Evolutionary conservation across 2,797 vertebrate species (phyloP).

Genomic region (Falco peregrinus): DNA sequence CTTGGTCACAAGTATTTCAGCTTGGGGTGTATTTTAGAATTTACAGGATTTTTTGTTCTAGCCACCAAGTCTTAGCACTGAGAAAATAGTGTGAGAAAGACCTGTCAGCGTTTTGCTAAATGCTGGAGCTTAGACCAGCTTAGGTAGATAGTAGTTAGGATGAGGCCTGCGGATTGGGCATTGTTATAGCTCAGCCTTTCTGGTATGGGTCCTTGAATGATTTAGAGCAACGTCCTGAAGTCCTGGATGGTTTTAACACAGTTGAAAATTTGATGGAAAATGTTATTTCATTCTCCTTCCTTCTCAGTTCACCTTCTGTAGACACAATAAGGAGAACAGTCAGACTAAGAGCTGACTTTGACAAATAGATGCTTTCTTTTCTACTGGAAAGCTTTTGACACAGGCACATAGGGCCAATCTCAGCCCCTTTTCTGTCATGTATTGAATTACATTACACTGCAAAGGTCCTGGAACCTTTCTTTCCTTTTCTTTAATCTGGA

Average conservation of each 20-base stretch:
- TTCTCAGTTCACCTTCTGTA: background rate
- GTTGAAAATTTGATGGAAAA: background rate
- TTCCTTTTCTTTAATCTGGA: background rate
- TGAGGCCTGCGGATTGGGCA: background rate
- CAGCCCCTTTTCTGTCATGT: accelerated
- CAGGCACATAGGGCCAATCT: accelerated
- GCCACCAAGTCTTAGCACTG: background rate
- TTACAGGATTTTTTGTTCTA: background rate
- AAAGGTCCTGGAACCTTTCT: background rate
- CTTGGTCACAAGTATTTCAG: background rate
- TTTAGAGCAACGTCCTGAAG: background rate
- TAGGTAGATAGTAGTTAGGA: background rate
- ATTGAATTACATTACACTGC: background rate
- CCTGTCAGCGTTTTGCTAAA: background rate
- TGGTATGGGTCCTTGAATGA: background rate
- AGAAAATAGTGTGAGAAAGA: background rate
- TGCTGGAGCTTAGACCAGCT: background rate
- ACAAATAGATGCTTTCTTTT: background rate
- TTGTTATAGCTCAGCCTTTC: background rate
- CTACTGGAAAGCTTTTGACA: background rate
- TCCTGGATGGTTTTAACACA: background rate
- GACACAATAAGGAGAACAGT: background rate
- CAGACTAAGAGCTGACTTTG: background rate
- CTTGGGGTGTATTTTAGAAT: background rate
- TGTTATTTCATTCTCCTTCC: background rate